Evolutionary conservation across 2,797 vertebrate genomes (phyloP).

Genomic region (Darevskia mixta): DNA sequence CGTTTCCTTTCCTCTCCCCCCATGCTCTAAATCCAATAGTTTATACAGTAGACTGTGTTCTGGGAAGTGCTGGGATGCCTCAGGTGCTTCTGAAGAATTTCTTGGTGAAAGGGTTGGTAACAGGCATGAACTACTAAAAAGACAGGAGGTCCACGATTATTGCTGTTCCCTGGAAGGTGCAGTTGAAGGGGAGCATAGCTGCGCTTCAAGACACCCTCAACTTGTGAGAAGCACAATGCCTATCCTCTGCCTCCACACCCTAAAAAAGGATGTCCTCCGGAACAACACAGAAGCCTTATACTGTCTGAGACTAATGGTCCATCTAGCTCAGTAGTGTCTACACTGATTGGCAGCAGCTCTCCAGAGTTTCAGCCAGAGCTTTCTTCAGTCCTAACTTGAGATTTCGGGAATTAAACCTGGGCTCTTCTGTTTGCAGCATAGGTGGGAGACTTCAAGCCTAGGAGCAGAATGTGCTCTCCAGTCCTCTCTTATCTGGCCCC

Average conservation of each 20-base stretch:
- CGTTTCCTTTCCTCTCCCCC: constrained; percentile 30
- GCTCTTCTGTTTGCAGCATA: too few species aligned
- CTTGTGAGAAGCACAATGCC: not conserved
- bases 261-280: too few species aligned
- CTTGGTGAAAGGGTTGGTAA: not conserved
- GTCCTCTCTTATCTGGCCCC: too few species aligned
- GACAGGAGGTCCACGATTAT: not conserved
- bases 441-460: too few species aligned
- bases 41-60: not conserved
- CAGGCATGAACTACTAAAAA: not conserved
- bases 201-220: not conserved
- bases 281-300: too few species aligned
- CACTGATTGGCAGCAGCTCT: too few species aligned
- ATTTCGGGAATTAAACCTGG: too few species aligned
- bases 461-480: too few species aligned
- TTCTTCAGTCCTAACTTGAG: too few species aligned
- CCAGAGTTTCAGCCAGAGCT: too few species aligned
- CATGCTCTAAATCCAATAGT: not conserved
- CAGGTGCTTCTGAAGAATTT: not conserved
- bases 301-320: too few species aligned
- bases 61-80: not conserved
- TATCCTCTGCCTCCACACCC: not conserved
- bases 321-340: too few species aligned
- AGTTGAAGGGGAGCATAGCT: not conserved
- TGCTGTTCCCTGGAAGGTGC: not conserved